Base-by-base conservation (phyloP, 2,113 vertebrate species). In the Leptosomus discolor region DNA sequence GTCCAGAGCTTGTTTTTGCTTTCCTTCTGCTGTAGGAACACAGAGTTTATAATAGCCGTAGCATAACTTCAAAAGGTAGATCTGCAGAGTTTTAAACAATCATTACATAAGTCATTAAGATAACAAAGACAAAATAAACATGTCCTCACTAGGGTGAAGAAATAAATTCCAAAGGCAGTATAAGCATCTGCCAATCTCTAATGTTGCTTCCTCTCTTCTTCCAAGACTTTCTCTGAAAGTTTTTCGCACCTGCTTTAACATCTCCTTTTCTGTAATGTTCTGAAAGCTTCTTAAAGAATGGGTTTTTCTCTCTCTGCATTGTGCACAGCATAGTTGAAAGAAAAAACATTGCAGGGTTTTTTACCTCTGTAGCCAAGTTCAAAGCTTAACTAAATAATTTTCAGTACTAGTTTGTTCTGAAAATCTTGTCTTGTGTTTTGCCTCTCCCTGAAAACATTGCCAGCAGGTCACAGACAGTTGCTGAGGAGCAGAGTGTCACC, bases 111-210 rank as follows among this genome's bases (percentile, higher is more conserved):
- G 54, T 83, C 13, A 3, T 90, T 88, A 93, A 92, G 96, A 76
- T 76, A 88, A 94, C 87, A 94, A 95, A 91, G 74, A 69, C 60
- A 83, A 90, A 90, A 88, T 67, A 90, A 92, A 82, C 36, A 18
- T 11, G 3, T 80, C 75, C 41, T 77, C 50, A 21, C 5, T 2
- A 29, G 3, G 4, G n/a, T n/a, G 21, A 70, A 92, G 67, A 80
- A 96, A 73, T 85, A 57, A 63, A 65, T 92, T 93, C 74, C 67
- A 92, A 67, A 74, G 83, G 71, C 88, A 77, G 4, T 69, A 30
- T 90, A 90, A 95, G 50, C 57, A 61, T 65, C 85, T 93, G 67
- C 57, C 64, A 85, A 4, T 92, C 76, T 94, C 41, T 63, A 36
- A 8, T 37, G 17, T 54, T 89, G 30, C 27, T 91, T 89, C 73